Evolutionary conservation across 37 sponge, comb jelly and placozoan species (phyloP).

Genomic region (Ephydatia muelleri): DNA sequence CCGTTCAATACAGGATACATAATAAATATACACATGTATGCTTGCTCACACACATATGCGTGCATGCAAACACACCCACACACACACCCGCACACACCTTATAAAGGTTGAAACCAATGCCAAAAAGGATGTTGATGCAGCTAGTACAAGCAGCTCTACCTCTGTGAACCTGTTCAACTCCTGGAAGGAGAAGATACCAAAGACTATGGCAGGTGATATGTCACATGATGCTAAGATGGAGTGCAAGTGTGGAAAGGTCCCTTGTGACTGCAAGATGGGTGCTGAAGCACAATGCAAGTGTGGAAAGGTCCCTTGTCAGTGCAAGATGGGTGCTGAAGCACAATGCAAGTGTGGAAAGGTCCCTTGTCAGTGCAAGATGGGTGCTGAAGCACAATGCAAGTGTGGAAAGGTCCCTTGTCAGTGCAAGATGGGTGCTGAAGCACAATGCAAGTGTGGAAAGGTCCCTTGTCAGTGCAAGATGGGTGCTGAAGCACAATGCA

Average conservation of each 20-base stretch:
- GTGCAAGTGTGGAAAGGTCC: background rate
- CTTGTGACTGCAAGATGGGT: too few species aligned
- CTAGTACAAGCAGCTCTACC: constrained; percentile 21
- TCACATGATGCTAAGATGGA: background rate
- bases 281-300: too few species aligned
- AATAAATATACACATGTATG: background rate
- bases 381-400: background rate
- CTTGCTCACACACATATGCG: background rate
- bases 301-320: too few species aligned
- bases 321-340: too few species aligned
- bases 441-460: too few species aligned
- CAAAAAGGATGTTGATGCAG: constrained; percentile 65
- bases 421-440: background rate
- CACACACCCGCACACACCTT: too few species aligned
- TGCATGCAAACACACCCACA: background rate
- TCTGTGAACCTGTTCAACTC: constrained; percentile 58
- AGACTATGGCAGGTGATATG: background rate
- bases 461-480: too few species aligned
- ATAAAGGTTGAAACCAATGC: constrained; percentile 62
- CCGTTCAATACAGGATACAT: too few species aligned
- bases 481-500: too few species aligned
- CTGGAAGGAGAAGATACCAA: constrained; percentile 44
- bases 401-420: background rate
- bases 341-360: too few species aligned
- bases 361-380: too few species aligned